phyloP scores from a whole-genome alignment of 2,113 vertebrate species.

The Sterrhoptilus dennistouni region DNA sequence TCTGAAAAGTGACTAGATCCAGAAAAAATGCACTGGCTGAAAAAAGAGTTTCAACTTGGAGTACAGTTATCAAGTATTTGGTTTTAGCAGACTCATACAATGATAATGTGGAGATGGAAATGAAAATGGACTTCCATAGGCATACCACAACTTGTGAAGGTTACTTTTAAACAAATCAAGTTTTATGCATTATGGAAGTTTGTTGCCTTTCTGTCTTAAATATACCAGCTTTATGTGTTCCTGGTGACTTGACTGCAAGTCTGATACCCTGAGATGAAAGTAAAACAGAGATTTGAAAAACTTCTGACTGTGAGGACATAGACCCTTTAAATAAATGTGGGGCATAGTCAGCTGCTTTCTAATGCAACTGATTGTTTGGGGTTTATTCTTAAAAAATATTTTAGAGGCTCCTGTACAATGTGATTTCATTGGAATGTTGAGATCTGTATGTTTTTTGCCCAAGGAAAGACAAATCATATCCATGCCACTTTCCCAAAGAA shows the following conservation, averaged over 20 bases:
- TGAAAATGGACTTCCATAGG: not conserved
- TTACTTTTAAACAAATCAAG: not conserved
- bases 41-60: not conserved
- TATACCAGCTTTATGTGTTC: not conserved
- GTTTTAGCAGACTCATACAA: not conserved
- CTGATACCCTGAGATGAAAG: not conserved
- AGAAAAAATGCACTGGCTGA: not conserved
- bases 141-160: not conserved
- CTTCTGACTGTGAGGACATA: not conserved
- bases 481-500: not conserved
- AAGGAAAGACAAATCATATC: not conserved
- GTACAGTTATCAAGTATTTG: not conserved
- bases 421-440: not conserved
- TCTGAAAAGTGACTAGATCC: not conserved
- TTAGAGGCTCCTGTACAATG: not conserved
- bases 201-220: not conserved
- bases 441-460: not conserved
- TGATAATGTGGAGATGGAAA: not conserved
- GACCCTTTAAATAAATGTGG: not conserved
- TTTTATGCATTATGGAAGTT: not conserved
- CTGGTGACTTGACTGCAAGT: not conserved
- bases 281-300: not conserved
- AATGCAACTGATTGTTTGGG: not conserved
- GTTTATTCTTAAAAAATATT: not conserved
- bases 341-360: not conserved